A percentile compares a stretch with the other conserved stretches of the same genome.
phyloP scores from a whole-genome alignment of 2,797 vertebrate species.

The Loriculus beryllinus region DNA sequence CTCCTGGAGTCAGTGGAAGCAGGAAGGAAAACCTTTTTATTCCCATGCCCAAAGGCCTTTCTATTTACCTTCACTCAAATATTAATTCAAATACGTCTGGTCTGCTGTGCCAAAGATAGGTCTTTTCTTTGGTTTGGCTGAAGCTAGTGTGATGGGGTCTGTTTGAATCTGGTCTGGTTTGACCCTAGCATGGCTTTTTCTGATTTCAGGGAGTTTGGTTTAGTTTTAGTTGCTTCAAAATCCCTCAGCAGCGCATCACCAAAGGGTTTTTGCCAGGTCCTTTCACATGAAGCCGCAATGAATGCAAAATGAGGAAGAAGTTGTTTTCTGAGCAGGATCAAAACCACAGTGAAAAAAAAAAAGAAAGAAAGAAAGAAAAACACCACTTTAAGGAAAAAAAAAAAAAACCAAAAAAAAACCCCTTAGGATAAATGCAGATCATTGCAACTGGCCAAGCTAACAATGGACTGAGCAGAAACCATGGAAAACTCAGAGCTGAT shows the following conservation, averaged over 20 bases:
- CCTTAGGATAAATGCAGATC: neutral
- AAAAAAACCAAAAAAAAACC: neutral
- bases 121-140: neutral
- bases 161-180: neutral
- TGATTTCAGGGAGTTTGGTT: neutral
- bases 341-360: neutral
- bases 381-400: neutral
- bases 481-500: constrained; percentile 10
- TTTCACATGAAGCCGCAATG: neutral
- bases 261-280: neutral
- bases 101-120: neutral
- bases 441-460: constrained; percentile 26
- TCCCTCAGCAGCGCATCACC: neutral
- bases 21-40: neutral
- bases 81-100: neutral
- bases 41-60: neutral
- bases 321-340: neutral
- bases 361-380: neutral
- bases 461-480: neutral
- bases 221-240: neutral
- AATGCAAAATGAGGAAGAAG: neutral
- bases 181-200: neutral
- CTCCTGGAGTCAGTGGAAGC: neutral
- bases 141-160: neutral
- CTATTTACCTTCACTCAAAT: neutral